Evolutionary conservation across 53 echinoderm and acorn worm species (phyloP).

Genomic region (Temnopleurus reevesii): DNA sequence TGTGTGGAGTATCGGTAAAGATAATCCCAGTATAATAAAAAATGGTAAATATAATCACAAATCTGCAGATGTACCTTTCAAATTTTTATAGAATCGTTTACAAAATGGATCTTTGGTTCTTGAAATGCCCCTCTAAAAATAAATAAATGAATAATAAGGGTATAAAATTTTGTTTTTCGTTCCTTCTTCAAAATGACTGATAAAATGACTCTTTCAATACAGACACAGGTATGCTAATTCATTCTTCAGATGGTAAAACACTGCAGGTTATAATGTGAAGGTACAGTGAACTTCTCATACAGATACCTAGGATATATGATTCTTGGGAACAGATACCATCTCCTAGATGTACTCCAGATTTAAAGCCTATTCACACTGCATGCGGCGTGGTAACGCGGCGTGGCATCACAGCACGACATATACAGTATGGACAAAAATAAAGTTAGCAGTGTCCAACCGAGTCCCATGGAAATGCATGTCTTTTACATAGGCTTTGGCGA

Average conservation of each 20-base stretch:
- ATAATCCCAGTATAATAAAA: background rate
- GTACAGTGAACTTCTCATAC: background rate
- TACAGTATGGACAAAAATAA: too few relatives aligned
- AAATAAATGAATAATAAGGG: background rate
- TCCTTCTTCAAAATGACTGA: constrained; percentile 15
- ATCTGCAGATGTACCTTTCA: background rate
- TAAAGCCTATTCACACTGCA: too few relatives aligned
- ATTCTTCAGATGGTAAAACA: constrained; percentile 48
- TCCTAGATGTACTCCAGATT: background rate
- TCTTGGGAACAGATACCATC: constrained; percentile 4
- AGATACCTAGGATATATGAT: background rate
- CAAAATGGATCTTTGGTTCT: constrained; percentile 33
- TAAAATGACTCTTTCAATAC: constrained; percentile 23
- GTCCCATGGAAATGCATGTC: too few relatives aligned
- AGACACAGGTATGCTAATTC: constrained; percentile 53
- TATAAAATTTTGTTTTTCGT: background rate
- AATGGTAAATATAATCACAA: constrained; percentile 10
- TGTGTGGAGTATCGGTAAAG: background rate
- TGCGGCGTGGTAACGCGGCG: too few relatives aligned
- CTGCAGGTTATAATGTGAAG: constrained; percentile 18
- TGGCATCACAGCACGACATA: too few relatives aligned
- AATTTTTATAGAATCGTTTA: background rate
- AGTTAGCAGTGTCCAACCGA: too few relatives aligned
- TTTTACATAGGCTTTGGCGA: too few relatives aligned
- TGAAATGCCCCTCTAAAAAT: constrained; percentile 15